Evolutionary conservation across 2,888 invertebrate species (phyloP).

Genomic region (Caenorhabditis zanzibari): DNA sequence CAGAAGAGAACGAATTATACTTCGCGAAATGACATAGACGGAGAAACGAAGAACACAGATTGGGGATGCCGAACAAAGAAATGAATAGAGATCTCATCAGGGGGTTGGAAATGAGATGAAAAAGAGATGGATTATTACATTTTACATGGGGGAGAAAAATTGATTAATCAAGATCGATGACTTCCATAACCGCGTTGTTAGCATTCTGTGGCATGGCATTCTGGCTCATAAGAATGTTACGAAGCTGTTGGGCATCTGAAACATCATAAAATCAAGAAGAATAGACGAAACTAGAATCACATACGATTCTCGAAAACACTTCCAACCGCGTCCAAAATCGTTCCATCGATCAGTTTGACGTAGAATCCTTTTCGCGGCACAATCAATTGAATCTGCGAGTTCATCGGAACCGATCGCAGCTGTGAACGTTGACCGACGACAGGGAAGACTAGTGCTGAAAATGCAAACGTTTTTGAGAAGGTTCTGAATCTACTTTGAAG

Average conservation of each 20-base stretch:
- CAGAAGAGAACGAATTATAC: too few species aligned
- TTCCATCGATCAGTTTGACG: slow-evolving; percentile 11
- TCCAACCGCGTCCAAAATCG: slow-evolving; percentile 40
- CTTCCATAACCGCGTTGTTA: slow-evolving; percentile 6
- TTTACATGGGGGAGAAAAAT: too few species aligned
- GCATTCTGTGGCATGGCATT: too few species aligned
- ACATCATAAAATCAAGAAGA: background rate
- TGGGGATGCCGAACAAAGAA: too few species aligned
- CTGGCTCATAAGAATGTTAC: background rate
- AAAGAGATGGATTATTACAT: background rate
- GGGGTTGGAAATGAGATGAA: background rate
- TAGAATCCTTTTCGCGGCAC: slow-evolving; percentile 37
- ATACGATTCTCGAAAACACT: slow-evolving; percentile 48
- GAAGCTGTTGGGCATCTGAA: slow-evolving; percentile 30
- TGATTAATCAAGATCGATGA: slow-evolving; percentile 51
- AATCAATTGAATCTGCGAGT: slow-evolving; percentile 41
- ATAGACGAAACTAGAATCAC: too few species aligned
- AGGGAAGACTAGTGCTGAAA: slow-evolving; percentile 42
- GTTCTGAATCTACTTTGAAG: background rate
- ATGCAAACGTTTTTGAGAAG: background rate
- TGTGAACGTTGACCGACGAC: slow-evolving; percentile 16
- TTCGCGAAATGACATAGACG: background rate
- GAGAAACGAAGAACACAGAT: background rate
- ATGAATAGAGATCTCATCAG: too few species aligned
- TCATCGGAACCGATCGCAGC: slow-evolving; percentile 18